These are phyloP conservation scores for Candidula unifasciata DNA, from an alignment of 2,888 invertebrate species.

Conservation along the genomic window DNA sequence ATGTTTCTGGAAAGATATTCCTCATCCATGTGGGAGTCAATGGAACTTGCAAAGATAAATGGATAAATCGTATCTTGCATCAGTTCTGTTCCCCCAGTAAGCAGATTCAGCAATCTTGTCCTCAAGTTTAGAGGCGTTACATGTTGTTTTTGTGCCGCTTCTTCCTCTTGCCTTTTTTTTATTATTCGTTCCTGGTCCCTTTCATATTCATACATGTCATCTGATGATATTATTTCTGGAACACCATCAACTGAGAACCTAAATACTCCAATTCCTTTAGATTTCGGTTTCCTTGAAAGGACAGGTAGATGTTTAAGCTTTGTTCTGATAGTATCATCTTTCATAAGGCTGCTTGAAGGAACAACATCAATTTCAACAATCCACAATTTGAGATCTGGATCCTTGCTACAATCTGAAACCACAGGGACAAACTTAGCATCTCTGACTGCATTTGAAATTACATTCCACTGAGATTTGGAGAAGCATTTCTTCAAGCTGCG, in stretches of 20 bases:
- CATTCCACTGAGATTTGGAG: constrained; percentile 51
- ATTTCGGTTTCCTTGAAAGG: constrained; percentile 10
- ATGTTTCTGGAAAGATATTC: constrained; percentile 51
- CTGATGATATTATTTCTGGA: constrained; percentile 29
- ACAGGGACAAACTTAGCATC: constrained; percentile 58
- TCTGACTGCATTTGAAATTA: constrained; percentile 55
- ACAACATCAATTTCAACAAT: constrained; percentile 61
- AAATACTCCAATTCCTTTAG: constrained; percentile 33
- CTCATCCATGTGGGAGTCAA: constrained; percentile 46
- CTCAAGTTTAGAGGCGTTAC: constrained; percentile 50
- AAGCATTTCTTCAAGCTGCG: constrained; percentile 48
- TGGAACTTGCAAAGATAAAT: constrained; percentile 56
- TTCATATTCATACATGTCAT: constrained; percentile 31
- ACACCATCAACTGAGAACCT: constrained; percentile 41
- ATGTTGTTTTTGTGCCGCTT: neutral
- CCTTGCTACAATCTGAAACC: neutral
- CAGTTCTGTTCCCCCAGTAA: constrained; percentile 55
- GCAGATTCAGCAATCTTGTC: constrained; percentile 54
- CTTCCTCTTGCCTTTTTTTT: constrained; percentile 37
- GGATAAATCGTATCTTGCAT: constrained; percentile 56
- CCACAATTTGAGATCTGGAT: constrained; percentile 19
- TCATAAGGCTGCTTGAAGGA: constrained; percentile 48
- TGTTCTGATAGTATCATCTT: constrained; percentile 53
- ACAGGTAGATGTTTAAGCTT: constrained; percentile 36
- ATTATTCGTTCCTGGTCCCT: constrained; percentile 11